Percentiles rank a stretch among this genome's conserved stretches.
phyloP scores from a whole-genome alignment of 1,140 invertebrate genomes.

The Bombus sibiricus region DNA sequence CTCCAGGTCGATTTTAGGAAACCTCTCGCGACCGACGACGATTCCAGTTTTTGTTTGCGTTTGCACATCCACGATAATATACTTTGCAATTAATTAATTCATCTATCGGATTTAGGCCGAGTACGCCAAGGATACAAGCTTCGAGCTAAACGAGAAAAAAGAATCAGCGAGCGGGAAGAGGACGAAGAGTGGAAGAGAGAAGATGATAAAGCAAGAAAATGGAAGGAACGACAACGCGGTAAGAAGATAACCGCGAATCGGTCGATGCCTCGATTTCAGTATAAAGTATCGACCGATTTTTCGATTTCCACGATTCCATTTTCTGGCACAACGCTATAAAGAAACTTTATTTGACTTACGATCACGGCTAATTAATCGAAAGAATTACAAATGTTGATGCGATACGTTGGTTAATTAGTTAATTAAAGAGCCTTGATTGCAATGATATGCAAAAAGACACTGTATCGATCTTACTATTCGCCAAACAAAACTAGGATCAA shows the following conservation, averaged over 20 bases:
- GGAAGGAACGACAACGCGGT: background rate
- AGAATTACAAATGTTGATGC: background rate
- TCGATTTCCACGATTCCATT: background rate
- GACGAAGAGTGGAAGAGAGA: background rate
- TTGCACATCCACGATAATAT: slow-evolving; percentile 35
- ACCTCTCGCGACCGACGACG: slow-evolving; percentile 45
- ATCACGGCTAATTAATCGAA: background rate
- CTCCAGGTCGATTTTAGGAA: slow-evolving; percentile 47
- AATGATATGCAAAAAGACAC: background rate
- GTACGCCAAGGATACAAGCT: slow-evolving; percentile 62
- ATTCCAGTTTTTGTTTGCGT: slow-evolving; percentile 18
- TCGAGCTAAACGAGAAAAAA: background rate
- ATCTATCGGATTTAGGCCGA: slow-evolving; percentile 62
- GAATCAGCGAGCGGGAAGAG: background rate
- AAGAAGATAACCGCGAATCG: background rate
- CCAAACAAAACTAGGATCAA: background rate
- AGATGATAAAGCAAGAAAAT: background rate
- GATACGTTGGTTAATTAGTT: background rate
- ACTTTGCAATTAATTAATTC: slow-evolving; percentile 62
- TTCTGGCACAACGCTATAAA: background rate
- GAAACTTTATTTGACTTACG: background rate
- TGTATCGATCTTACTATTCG: background rate
- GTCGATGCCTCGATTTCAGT: slow-evolving; percentile 1
- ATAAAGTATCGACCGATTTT: slow-evolving; percentile 3
- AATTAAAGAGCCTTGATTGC: background rate